Conservation (phyloP, 1,140 invertebrate genomes). For the Pseudomyrmex flavicornis region DNA sequence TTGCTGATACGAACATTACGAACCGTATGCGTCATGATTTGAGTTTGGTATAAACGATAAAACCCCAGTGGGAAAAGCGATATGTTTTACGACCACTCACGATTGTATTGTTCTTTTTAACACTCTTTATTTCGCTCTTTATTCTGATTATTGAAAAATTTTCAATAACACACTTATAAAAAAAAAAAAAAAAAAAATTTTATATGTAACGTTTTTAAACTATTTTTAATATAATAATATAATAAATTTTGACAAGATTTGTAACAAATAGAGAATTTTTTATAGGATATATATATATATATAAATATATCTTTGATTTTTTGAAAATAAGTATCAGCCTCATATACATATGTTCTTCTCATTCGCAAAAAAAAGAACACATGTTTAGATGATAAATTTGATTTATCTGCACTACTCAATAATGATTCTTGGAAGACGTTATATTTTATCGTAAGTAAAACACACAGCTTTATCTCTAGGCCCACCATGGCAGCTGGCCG, state of each 20-base stretch:
- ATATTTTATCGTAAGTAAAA: slow-evolving; percentile 15
- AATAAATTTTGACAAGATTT: too few relatives aligned
- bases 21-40: neutral
- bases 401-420: too few relatives aligned
- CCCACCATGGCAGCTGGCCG: neutral
- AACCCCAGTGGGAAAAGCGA: neutral
- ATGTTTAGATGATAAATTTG: too few relatives aligned
- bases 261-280: too few relatives aligned
- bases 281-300: too few relatives aligned
- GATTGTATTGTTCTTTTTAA: neutral
- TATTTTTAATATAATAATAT: too few relatives aligned
- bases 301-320: too few relatives aligned
- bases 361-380: neutral
- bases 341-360: neutral
- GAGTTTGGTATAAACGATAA: neutral
- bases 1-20: neutral
- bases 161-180: too few relatives aligned
- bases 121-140: neutral
- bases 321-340: too few relatives aligned
- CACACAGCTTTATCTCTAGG: slow-evolving; percentile 1
- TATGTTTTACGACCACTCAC: slow-evolving; percentile 5
- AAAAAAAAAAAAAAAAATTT: too few relatives aligned
- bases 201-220: too few relatives aligned
- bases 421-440: neutral
- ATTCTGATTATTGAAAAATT: neutral